Evolutionary conservation across 2,888 invertebrate species (phyloP).

Genomic region (Philonicus albiceps): DNA sequence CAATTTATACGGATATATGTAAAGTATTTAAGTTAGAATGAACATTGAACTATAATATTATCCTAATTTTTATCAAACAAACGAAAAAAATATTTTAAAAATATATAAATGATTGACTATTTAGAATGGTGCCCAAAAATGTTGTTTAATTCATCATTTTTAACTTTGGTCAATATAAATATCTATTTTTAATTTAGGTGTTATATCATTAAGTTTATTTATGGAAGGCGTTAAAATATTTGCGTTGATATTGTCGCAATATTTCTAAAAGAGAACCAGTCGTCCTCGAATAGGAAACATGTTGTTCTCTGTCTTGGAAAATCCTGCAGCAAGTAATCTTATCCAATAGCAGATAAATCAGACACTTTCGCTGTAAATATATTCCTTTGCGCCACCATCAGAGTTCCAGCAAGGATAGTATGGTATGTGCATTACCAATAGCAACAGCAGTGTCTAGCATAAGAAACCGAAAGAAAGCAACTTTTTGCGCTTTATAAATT

Average conservation of each 20-base stretch:
- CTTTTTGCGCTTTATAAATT: conserved; percentile 28
- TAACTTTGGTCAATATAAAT: too few species aligned
- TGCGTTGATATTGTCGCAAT: background rate
- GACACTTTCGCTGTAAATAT: background rate
- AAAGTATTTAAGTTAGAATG: too few species aligned
- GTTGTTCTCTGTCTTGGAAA: background rate
- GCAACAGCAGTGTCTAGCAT: background rate
- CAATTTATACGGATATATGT: too few species aligned
- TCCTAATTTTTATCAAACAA: too few species aligned
- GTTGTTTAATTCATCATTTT: too few species aligned
- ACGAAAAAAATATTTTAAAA: too few species aligned
- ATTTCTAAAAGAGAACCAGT: background rate
- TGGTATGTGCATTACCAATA: background rate
- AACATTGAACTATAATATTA: too few species aligned
- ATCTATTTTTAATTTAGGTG: too few species aligned
- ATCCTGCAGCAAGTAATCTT: background rate
- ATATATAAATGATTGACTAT: too few species aligned
- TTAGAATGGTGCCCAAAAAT: too few species aligned
- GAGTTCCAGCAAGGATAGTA: background rate
- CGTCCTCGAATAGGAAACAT: background rate
- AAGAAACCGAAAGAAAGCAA: background rate
- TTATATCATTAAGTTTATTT: background rate
- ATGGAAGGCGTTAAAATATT: background rate
- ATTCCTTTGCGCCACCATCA: background rate
- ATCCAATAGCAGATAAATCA: background rate